Conservation (phyloP, 2,797 vertebrate species). For the Labroides dimidiatus region DNA sequence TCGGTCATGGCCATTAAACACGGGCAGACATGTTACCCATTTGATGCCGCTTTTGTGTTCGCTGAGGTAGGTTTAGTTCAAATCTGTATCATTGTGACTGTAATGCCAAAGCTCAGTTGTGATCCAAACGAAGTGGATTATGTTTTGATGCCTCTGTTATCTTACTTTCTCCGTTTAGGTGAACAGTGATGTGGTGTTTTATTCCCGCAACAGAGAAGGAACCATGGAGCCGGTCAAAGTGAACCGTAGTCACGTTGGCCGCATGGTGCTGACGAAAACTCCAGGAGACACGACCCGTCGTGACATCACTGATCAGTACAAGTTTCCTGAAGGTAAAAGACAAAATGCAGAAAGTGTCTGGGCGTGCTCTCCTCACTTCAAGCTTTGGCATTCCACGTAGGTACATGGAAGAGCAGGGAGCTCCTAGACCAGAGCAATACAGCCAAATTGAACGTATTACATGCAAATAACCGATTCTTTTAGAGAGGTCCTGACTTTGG, state of each 20-base stretch:
- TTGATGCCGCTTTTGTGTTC: constrained; percentile 93
- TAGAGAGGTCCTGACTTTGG: not conserved
- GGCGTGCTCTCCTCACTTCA: too few relatives aligned
- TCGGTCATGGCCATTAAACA: constrained; percentile 96
- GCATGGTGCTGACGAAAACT: constrained; percentile 91
- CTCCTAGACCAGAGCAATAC: too few relatives aligned
- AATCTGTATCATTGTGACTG: too few relatives aligned
- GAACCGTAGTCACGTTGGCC: constrained; percentile 87
- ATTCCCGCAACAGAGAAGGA: constrained; percentile 86
- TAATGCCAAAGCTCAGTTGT: too few relatives aligned
- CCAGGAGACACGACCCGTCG: constrained; percentile 81
- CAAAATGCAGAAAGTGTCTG: too few relatives aligned
- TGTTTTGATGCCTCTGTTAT: not conserved
- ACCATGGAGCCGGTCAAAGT: constrained; percentile 81
- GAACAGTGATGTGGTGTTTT: constrained; percentile 94
- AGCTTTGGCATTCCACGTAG: too few relatives aligned
- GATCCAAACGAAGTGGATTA: not conserved
- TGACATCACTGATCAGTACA: constrained; percentile 91
- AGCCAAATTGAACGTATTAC: too few relatives aligned
- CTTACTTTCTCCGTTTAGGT: constrained; percentile 79
- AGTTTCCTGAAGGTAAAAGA: constrained; percentile 91
- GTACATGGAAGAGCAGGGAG: too few relatives aligned
- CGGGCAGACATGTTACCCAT: constrained; percentile 92
- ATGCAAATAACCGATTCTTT: too few relatives aligned
- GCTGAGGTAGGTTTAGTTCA: constrained; percentile 85